These are phyloP conservation scores for Semotilus atromaculatus DNA, from an alignment of 2,797 vertebrate genomes.

Conservation along the genomic window DNA sequence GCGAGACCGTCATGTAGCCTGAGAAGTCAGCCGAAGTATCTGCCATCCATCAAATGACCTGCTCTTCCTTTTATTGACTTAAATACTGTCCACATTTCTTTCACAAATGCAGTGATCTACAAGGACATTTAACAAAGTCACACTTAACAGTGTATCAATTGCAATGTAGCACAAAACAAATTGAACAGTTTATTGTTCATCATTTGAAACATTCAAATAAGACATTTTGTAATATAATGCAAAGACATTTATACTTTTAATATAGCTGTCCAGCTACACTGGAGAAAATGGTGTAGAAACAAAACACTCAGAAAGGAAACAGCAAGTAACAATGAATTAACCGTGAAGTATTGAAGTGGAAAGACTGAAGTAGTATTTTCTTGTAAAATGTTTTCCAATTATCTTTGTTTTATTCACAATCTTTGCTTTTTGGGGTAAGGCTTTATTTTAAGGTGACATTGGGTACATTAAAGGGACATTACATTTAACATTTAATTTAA, in stretches of 20 bases:
- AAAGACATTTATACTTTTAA: not conserved
- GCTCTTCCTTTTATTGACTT: not conserved
- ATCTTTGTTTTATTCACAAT: not conserved
- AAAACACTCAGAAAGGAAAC: not conserved
- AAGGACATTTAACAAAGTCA: not conserved
- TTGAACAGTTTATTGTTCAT: not conserved
- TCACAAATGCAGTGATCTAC: not conserved
- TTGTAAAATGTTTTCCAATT: too few relatives aligned
- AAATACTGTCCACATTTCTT: not conserved
- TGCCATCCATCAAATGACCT: slow-evolving; percentile 1
- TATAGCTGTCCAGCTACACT: not conserved
- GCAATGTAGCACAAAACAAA: not conserved
- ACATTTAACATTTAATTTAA: too few relatives aligned
- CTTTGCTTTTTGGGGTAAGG: not conserved
- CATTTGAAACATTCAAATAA: not conserved
- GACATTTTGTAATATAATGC: not conserved
- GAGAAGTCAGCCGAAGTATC: slow-evolving; percentile 13
- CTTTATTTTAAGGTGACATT: not conserved
- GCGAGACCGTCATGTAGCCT: slow-evolving; percentile 57
- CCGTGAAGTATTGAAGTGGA: too few relatives aligned
- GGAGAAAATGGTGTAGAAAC: not conserved
- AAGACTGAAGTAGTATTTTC: too few relatives aligned
- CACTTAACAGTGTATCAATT: not conserved
- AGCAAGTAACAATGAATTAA: not conserved
- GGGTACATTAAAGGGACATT: too few relatives aligned